A percentile compares a stretch with the other conserved stretches of the same genome.
Conservation (phyloP, 2,797 vertebrate genomes). For the Rhinella marina region DNA sequence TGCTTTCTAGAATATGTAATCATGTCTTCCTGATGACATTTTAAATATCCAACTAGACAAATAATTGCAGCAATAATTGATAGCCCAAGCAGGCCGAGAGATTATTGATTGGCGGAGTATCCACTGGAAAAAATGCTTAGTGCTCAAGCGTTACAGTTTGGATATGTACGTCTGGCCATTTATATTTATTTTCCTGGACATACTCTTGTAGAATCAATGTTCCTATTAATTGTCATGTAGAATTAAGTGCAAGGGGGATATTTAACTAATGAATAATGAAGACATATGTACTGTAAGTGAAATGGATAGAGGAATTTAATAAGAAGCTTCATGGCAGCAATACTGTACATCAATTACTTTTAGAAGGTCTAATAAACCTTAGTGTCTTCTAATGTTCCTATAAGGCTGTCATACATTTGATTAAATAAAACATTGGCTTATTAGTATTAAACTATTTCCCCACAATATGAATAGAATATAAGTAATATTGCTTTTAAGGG, state of each 20-base stretch:
- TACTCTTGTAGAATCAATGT: slow-evolving; percentile 50
- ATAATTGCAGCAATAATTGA: slow-evolving; percentile 87
- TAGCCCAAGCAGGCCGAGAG: slow-evolving; percentile 78
- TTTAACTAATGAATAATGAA: slow-evolving; percentile 27
- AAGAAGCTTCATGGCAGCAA: neutral
- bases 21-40: slow-evolving; percentile 85
- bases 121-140: slow-evolving; percentile 75
- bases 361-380: neutral
- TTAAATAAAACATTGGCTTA: neutral
- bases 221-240: slow-evolving; percentile 65
- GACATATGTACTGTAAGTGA: slow-evolving; percentile 44
- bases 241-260: slow-evolving; percentile 64
- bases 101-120: slow-evolving; percentile 84
- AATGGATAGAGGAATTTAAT: slow-evolving; percentile 4
- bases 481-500: neutral
- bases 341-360: neutral
- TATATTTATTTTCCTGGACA: slow-evolving; percentile 60
- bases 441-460: neutral
- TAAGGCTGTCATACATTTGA: neutral
- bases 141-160: slow-evolving; percentile 76
- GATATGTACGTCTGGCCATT: slow-evolving; percentile 81
- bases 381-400: neutral
- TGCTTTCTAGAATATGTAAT: slow-evolving; percentile 84
- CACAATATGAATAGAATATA: neutral
- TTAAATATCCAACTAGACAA: slow-evolving; percentile 87